These are phyloP conservation scores for Mormyrus lacerda DNA, from an alignment of 2,113 vertebrate species.

Conservation along the genomic window DNA sequence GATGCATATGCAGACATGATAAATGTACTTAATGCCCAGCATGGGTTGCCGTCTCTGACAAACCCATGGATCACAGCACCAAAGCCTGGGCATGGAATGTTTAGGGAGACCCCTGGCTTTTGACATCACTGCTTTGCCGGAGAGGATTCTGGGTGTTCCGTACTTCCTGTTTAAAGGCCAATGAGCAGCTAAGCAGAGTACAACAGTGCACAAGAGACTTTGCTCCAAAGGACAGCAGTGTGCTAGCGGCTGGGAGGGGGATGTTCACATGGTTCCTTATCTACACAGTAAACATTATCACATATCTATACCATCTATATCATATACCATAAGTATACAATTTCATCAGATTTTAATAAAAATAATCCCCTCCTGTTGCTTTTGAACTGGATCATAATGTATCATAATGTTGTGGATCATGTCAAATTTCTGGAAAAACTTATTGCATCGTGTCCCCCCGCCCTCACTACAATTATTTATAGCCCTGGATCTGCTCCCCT, in stretches of 20 bases:
- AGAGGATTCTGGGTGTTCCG: background rate
- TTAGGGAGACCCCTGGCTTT: background rate
- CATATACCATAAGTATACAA: background rate
- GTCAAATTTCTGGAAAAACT: background rate
- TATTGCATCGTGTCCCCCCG: background rate
- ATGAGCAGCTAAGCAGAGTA: background rate
- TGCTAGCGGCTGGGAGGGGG: background rate
- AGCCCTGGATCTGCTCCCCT: background rate
- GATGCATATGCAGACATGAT: background rate
- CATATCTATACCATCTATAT: background rate
- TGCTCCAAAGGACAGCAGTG: background rate
- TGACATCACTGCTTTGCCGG: background rate
- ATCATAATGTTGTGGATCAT: background rate
- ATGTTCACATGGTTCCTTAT: background rate
- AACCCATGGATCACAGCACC: background rate
- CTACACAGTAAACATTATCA: background rate
- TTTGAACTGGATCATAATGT: background rate
- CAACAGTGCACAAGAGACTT: background rate
- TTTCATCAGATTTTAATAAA: background rate
- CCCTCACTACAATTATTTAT: background rate
- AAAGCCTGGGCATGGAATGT: background rate
- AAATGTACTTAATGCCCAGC: background rate
- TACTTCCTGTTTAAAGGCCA: conserved; percentile 5
- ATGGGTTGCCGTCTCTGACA: background rate
- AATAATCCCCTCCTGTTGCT: background rate